Conservation (phyloP, 2,888 invertebrate species). For the Cynaeus angustus region DNA sequence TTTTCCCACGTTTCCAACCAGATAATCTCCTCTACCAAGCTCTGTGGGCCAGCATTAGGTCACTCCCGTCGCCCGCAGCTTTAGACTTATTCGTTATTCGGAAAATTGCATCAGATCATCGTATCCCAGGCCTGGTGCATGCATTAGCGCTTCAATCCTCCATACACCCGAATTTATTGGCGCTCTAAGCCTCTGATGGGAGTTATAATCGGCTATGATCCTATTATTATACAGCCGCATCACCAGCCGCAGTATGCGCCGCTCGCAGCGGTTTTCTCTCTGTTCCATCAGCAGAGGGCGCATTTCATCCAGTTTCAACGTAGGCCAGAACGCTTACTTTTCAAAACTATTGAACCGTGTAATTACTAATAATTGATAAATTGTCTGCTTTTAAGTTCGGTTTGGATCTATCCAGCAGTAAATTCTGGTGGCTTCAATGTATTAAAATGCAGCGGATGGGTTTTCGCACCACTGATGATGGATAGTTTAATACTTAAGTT, state of each 20-base stretch:
- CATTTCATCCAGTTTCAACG: conserved; percentile 38
- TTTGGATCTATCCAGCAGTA: background rate
- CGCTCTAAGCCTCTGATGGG: conserved; percentile 69
- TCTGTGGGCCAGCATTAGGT: background rate
- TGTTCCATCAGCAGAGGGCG: conserved; percentile 37
- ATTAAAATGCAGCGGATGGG: conserved; percentile 5
- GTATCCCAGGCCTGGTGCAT: conserved; percentile 36
- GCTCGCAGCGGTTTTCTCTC: conserved; percentile 46
- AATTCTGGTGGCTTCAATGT: background rate
- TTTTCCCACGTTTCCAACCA: no score
- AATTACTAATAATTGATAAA: conserved; percentile 47
- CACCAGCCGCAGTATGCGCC: conserved; percentile 58
- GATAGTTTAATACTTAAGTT: background rate
- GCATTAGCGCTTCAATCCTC: conserved; percentile 48
- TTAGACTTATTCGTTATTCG: conserved; percentile 28
- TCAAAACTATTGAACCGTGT: conserved; percentile 31
- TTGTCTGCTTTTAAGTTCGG: conserved; percentile 32
- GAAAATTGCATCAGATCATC: conserved; percentile 39
- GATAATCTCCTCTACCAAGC: no score
- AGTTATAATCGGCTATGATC: conserved; percentile 70
- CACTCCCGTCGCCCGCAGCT: conserved; percentile 3
- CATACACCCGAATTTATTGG: conserved; percentile 64
- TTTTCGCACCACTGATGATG: conserved; percentile 4
- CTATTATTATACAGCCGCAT: conserved; percentile 70
- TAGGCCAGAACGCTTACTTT: conserved; percentile 36